Conservation (phyloP, 2,888 invertebrate genomes). For the Ophion ellenae region DNA sequence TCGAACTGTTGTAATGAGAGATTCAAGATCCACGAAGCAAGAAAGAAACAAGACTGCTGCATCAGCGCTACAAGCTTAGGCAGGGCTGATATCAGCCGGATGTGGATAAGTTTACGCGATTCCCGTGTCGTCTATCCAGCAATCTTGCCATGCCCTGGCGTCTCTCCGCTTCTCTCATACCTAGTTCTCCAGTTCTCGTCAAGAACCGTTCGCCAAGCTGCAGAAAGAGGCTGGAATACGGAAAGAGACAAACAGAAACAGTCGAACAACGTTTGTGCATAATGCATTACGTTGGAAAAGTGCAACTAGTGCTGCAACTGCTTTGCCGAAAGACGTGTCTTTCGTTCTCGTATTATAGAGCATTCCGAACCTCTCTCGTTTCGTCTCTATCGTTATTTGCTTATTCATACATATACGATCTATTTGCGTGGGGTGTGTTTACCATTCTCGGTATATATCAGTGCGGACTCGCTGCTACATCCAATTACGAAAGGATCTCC, state of each 20-base stretch:
- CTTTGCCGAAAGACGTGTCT: slow-evolving; percentile 16
- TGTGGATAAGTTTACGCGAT: slow-evolving; percentile 44
- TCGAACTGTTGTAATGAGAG: slow-evolving; percentile 56
- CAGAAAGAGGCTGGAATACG: background rate
- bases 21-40: slow-evolving; percentile 53
- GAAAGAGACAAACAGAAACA: slow-evolving; percentile 73
- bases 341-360: slow-evolving; percentile 24
- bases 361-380: slow-evolving; percentile 33
- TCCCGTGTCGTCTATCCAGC: slow-evolving; percentile 33
- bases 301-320: slow-evolving; percentile 44
- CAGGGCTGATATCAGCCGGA: slow-evolving; percentile 38
- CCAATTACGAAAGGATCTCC: slow-evolving; percentile 28
- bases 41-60: slow-evolving; percentile 39
- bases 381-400: slow-evolving; percentile 75
- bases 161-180: slow-evolving; percentile 16
- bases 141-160: slow-evolving; percentile 33
- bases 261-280: slow-evolving; percentile 71
- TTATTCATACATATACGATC: slow-evolving; percentile 66
- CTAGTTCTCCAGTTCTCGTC: slow-evolving; percentile 16
- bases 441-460: slow-evolving; percentile 14
- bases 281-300: slow-evolving; percentile 73
- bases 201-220: slow-evolving; percentile 1
- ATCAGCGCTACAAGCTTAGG: slow-evolving; percentile 30
- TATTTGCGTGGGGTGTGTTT: background rate
- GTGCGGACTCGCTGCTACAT: slow-evolving; percentile 3